Base-by-base conservation (phyloP, 1,140 invertebrate species). In the Apis laboriosa region DNA sequence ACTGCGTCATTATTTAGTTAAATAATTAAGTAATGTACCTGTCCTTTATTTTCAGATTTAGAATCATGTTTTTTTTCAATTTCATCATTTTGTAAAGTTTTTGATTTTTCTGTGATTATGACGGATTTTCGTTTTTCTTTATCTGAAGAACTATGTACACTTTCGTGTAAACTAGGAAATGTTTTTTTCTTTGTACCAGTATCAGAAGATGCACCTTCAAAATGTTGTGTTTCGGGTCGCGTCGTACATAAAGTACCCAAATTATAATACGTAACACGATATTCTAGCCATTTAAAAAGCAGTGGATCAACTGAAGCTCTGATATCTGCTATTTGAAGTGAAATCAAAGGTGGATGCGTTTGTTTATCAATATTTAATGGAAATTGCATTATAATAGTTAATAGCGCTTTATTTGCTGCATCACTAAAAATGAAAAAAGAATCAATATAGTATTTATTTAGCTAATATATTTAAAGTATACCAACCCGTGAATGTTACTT, bases 221-320 rank as follows among this genome's bases (percentile, higher is more conserved):
- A 88, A 24, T 88, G 84, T 72, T 90, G 90, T 21, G 73, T 87
- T 21, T 91, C 90, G 7, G 71, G 76, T 85, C 56, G 74, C 80
- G 84, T 83, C 79, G 78, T 66, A 28, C 85, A 80, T 28, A 81
- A 70, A 53, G 83, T 86, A 87, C 90, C 90, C 49, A 90, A 85
- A 88, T 93, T 90, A 76, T 92, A 90, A 84, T 91, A 91, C 21
- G 86, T 88, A 7, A 95, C 95, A 17, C 89, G 90, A 89, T 96
- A 96, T 28, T 94, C 89, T 7, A 97, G 90, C 96, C 96, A 97
- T 55, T 94, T 92, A 67, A 95, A 94, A 8, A 97, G 88, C 21
- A 95, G 91, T 8, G 96, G 96, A 91, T 96, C 96, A 60, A 96
- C 85, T 73, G 95, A 95, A 67, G 95, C 92, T 79, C 95, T 94